Conservation (phyloP, 2,113 vertebrate species). For the Megaceryle maxima region DNA sequence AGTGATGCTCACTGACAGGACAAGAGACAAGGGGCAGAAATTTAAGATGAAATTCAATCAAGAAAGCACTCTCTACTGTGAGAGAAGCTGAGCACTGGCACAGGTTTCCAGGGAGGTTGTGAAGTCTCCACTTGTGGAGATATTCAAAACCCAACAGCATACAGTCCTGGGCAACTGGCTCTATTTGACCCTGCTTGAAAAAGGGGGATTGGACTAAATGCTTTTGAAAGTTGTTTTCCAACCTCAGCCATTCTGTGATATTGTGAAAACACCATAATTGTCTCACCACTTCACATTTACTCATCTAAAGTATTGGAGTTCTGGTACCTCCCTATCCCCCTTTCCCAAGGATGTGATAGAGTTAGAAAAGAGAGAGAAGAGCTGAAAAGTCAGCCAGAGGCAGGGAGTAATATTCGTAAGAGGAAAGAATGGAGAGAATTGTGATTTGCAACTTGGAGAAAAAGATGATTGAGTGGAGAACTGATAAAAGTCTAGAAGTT, state of each 20-base stretch:
- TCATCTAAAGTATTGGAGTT: background rate
- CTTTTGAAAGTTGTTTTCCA: background rate
- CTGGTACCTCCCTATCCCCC: background rate
- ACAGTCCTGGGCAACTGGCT: background rate
- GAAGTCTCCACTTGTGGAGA: background rate
- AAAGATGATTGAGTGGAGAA: background rate
- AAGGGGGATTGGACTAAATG: background rate
- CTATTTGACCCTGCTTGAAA: background rate
- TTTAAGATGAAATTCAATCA: background rate
- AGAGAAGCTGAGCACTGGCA: background rate
- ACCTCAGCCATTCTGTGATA: background rate
- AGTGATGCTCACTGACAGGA: background rate
- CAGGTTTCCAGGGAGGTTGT: background rate
- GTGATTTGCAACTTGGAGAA: background rate
- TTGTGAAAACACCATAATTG: background rate
- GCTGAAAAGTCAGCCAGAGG: background rate
- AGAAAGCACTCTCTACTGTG: background rate
- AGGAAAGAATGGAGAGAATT: background rate
- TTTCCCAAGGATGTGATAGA: background rate
- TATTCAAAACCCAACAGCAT: background rate
- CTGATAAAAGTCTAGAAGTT: background rate
- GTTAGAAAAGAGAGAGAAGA: background rate
- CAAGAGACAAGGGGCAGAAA: background rate
- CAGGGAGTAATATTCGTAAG: background rate
- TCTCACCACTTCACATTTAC: background rate